Conservation (phyloP, 1,140 invertebrate genomes). For the Brachionus koreanus region DNA sequence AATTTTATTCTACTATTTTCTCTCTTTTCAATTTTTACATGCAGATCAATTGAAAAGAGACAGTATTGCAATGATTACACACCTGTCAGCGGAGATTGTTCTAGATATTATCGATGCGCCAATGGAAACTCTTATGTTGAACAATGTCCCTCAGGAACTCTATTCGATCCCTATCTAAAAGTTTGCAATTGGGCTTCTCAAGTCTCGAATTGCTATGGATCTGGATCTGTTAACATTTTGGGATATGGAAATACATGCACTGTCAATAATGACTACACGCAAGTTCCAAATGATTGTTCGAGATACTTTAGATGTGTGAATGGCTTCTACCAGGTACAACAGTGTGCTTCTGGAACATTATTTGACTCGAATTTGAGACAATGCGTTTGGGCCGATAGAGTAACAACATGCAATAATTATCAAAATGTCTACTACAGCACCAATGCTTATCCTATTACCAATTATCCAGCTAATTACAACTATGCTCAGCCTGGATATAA, state of each 20-base stretch:
- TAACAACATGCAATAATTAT: background rate
- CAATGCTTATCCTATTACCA: background rate
- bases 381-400: background rate
- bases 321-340: background rate
- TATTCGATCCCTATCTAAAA: background rate
- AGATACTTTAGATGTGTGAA: slow-evolving; percentile 7
- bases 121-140: background rate
- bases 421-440: background rate
- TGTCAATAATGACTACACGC: background rate
- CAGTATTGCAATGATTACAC: background rate
- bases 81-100: background rate
- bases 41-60: slow-evolving; percentile 7
- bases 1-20: background rate
- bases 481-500: background rate
- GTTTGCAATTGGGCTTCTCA: slow-evolving; percentile 8
- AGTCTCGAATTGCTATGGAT: background rate
- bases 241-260: background rate
- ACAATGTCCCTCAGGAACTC: background rate
- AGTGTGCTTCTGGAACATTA: background rate
- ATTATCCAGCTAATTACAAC: background rate
- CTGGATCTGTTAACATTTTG: background rate
- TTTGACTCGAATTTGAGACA: background rate
- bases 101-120: background rate
- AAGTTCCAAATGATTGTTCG: slow-evolving; percentile 8
- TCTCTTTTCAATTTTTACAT: background rate